Base-by-base conservation (phyloP, 2,113 vertebrate genomes). In the Phaethornis superciliosus region DNA sequence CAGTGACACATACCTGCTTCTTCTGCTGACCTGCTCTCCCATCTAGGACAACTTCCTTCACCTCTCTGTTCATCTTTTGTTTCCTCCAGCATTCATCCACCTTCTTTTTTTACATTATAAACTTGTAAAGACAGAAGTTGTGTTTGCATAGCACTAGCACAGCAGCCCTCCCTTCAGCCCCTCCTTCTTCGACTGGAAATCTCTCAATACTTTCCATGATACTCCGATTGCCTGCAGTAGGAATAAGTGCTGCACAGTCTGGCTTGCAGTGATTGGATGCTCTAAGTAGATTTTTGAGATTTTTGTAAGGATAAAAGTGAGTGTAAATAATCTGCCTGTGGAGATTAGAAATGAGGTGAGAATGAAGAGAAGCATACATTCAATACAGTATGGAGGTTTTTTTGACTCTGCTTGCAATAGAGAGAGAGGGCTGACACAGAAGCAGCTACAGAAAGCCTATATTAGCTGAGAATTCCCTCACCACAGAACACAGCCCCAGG, bases 1-100 rank as follows among this genome's bases (percentile, higher is more conserved):
- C 0, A 0, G 33, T 2, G 2, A 26, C 37, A 35, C 9, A 11
- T 7, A 77, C 8, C 35, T 42, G 15, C 10, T 23, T 68, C 37
- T 81, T 19, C 40, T 81, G 40, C 67, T 75, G 69, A 71, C 32
- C 54, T 49, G 27, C 63, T 72, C n/a, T 56, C 58, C 35, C n/a
- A 19, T 24, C 59, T 42, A 17, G 2, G 80, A 42, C 35, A 74
- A 46, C 51, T 65, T 82, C 55, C 46, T 69, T 51, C 28, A 56
- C 15, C 30, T 47, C 60, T 23, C 54, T 64, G 28, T 20, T 58
- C 52, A 55, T 26, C 22, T 71, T 11, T 42, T 68, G 71, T 46
- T 58, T 81, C 44, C 62, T 26, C 68, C 55, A 59, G 17, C 32
- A 33, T 58, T 88, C 33, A 1, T 15, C 47, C 32, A 27, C 15